Percentiles rank a stretch among this genome's conserved stretches.
Evolutionary conservation across 2,888 invertebrate genomes (phyloP).

Genomic region (Microchrysa polita): DNA sequence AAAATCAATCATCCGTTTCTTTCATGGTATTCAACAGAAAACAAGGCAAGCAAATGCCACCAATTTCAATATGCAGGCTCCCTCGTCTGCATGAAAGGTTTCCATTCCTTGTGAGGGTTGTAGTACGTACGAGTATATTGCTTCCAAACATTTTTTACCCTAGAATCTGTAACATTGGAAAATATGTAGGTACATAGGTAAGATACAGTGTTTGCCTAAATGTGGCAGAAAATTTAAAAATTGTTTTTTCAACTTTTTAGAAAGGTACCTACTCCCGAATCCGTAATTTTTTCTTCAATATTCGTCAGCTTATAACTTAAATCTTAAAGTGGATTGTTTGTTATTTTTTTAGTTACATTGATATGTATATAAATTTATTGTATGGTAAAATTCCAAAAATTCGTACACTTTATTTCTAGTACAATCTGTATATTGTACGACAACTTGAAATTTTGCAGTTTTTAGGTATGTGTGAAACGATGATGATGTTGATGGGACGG

Average conservation of each 20-base stretch:
- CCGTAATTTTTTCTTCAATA: too few relatives aligned
- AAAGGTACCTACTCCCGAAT: too few relatives aligned
- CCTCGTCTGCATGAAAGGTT: slow-evolving; percentile 24
- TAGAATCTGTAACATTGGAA: not conserved
- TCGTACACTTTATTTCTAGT: too few relatives aligned
- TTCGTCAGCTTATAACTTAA: too few relatives aligned
- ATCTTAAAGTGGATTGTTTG: too few relatives aligned
- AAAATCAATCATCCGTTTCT: slow-evolving; percentile 48
- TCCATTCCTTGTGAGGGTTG: slow-evolving; percentile 18
- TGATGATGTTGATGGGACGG: slow-evolving; percentile 47
- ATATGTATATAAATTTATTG: too few relatives aligned
- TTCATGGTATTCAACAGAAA: not conserved
- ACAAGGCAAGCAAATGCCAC: slow-evolving; percentile 7
- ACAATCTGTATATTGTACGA: not conserved
- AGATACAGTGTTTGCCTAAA: not conserved
- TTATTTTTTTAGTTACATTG: too few relatives aligned
- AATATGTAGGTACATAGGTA: too few relatives aligned
- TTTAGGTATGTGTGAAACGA: slow-evolving; percentile 41
- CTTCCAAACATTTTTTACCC: not conserved
- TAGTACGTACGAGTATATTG: too few relatives aligned
- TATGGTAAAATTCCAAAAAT: too few relatives aligned
- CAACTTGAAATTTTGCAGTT: not conserved
- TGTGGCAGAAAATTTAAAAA: too few relatives aligned
- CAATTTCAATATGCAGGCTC: slow-evolving; percentile 8
- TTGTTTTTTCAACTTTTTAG: too few relatives aligned